A percentile compares a stretch with the other conserved stretches of the same genome.
Conservation (phyloP, 2,797 vertebrate genomes). For the Spea hammondii region DNA sequence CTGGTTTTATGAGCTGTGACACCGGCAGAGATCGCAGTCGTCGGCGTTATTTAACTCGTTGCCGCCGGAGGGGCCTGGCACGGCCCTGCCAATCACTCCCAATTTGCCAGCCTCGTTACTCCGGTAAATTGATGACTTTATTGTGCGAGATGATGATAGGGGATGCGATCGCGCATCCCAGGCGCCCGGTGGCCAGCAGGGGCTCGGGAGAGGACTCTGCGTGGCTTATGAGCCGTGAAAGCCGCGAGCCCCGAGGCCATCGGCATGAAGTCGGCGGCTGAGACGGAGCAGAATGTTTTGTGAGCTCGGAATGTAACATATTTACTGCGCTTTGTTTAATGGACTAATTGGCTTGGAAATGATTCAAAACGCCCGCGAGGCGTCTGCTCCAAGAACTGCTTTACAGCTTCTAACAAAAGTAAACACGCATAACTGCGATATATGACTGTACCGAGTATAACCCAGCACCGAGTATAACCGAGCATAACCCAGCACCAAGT, state of each 20-base stretch:
- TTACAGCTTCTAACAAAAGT: no score
- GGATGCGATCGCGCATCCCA: background rate
- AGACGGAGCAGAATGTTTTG: background rate
- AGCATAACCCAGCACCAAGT: no score
- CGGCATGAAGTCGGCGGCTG: background rate
- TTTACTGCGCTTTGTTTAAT: slow-evolving; percentile 1
- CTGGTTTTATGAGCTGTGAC: slow-evolving; percentile 51
- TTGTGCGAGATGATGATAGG: background rate
- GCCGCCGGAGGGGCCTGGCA: background rate
- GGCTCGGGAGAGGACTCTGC: background rate
- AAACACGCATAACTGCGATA: no score
- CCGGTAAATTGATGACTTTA: background rate
- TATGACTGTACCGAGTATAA: no score
- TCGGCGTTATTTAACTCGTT: background rate
- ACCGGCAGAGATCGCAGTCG: background rate
- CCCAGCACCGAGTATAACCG: no score
- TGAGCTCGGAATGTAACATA: background rate
- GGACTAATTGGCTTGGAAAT: background rate
- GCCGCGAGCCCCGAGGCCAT: background rate
- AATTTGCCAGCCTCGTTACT: background rate
- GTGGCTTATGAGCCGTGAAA: slow-evolving; percentile 1
- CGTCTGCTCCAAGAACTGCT: background rate
- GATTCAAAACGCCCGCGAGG: background rate
- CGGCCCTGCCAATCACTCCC: no score
- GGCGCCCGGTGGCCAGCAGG: background rate